These are phyloP conservation scores for Drosophila ficusphila DNA, from an alignment of 1,140 invertebrate genomes.

Conservation along the genomic window DNA sequence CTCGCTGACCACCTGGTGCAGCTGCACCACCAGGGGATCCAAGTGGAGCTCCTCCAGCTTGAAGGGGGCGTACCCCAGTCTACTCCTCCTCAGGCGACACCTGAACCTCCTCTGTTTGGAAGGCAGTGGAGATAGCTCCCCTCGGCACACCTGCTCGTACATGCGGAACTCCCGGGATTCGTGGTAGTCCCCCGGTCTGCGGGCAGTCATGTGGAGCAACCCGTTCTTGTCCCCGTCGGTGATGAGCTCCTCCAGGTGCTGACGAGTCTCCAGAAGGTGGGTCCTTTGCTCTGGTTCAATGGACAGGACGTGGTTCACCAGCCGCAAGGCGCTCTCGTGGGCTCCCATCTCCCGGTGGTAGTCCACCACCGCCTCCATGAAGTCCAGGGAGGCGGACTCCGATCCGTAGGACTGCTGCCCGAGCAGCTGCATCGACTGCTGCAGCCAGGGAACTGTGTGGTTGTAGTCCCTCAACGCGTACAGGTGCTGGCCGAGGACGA, in stretches of 20 bases:
- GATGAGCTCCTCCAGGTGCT: conserved; percentile 84
- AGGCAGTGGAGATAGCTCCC: conserved; percentile 86
- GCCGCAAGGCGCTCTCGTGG: conserved; percentile 90
- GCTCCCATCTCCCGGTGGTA: conserved; percentile 93
- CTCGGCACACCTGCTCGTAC: conserved; percentile 94
- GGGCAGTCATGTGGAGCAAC: conserved; percentile 53
- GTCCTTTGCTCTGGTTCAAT: conserved; percentile 93
- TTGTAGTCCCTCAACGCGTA: conserved; percentile 97
- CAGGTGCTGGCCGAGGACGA: conserved; percentile 96
- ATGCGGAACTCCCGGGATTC: conserved; percentile 83
- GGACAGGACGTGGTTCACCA: conserved; percentile 94
- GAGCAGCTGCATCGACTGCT: conserved; percentile 87
- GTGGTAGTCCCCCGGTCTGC: conserved; percentile 58
- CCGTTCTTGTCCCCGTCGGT: conserved; percentile 63
- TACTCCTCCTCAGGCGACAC: conserved; percentile 88
- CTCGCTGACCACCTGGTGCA: conserved; percentile 94
- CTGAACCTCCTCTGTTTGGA: conserved; percentile 84
- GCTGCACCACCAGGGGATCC: conserved; percentile 94
- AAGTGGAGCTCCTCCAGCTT: conserved; percentile 94
- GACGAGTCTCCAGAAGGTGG: conserved; percentile 90
- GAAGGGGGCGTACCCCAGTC: conserved; percentile 89
- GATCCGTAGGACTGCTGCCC: conserved; percentile 44
- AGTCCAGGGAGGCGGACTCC: conserved; percentile 60
- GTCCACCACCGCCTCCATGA: conserved; percentile 68
- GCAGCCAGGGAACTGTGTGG: conserved; percentile 96